Evolutionary conservation across 2,113 vertebrate species (phyloP).

Genomic region (Cyprinodon variegatus): DNA sequence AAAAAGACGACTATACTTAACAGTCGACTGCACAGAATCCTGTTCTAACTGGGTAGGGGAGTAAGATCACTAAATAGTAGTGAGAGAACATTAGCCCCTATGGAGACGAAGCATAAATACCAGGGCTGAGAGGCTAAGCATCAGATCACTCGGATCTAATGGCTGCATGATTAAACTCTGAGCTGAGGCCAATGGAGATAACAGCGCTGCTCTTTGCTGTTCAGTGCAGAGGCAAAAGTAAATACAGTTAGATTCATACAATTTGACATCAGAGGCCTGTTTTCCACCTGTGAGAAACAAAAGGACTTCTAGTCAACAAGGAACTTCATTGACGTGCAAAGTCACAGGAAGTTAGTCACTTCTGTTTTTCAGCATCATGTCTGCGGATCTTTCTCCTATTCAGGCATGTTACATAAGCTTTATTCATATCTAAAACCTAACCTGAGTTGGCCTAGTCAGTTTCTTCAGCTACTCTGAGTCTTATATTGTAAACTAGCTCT

Average conservation of each 20-base stretch:
- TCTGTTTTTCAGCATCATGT: neutral
- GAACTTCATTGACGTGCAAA: conserved; percentile 11
- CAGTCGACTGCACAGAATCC: conserved; percentile 69
- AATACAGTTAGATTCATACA: conserved; percentile 62
- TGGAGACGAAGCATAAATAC: conserved; percentile 77
- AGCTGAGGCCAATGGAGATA: neutral
- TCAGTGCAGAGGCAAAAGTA: conserved; percentile 25
- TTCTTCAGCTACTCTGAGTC: neutral
- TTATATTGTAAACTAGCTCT: neutral
- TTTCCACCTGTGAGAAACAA: conserved; percentile 28
- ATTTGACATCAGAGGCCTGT: conserved; percentile 22
- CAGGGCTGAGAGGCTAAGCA: conserved; percentile 67
- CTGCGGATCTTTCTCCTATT: neutral
- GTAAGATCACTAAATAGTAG: conserved; percentile 56
- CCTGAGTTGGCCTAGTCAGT: neutral
- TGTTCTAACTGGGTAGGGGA: conserved; percentile 66
- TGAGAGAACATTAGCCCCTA: conserved; percentile 67
- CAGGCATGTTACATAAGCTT: neutral
- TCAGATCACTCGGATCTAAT: neutral
- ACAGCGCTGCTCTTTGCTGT: neutral
- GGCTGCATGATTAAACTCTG: neutral
- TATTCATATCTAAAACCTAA: neutral
- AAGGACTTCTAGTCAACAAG: neutral
- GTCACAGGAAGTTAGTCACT: neutral
- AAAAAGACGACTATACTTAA: conserved; percentile 58